phyloP scores from a whole-genome alignment of 1,140 invertebrate genomes.

The Ylistrum balloti region DNA sequence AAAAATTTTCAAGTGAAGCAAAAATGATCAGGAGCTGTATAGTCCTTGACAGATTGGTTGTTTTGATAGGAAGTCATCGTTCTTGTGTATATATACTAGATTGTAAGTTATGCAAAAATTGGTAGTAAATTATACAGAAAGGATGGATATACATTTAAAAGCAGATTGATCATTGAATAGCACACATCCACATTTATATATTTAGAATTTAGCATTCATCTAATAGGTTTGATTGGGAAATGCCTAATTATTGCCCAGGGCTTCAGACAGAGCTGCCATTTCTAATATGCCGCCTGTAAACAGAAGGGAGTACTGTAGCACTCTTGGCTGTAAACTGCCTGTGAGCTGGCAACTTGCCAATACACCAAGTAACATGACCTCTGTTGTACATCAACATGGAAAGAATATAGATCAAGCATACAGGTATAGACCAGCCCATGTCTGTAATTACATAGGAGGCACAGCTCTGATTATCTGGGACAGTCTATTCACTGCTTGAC shows the following conservation, averaged over 20 bases:
- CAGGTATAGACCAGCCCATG: background rate
- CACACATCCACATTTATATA: too few relatives aligned
- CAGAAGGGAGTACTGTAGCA: conserved; percentile 25
- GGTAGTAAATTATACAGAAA: background rate
- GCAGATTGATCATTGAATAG: background rate
- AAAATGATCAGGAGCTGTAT: too few relatives aligned
- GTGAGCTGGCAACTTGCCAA: background rate
- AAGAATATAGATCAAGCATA: conserved; percentile 36
- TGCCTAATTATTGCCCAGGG: background rate
- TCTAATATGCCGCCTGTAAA: background rate
- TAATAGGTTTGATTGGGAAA: background rate
- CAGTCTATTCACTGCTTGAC: background rate
- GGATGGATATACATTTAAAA: background rate
- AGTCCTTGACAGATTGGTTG: too few relatives aligned
- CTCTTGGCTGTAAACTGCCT: conserved; percentile 15
- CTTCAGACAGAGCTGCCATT: background rate
- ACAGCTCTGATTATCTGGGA: conserved; percentile 38
- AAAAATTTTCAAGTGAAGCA: too few relatives aligned
- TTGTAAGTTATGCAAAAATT: too few relatives aligned
- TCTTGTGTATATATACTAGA: too few relatives aligned
- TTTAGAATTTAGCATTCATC: too few relatives aligned
- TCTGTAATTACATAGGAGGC: conserved; percentile 33
- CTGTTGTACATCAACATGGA: conserved; percentile 20
- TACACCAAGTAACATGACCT: conserved; percentile 33
- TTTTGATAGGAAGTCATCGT: too few relatives aligned